phyloP scores from a whole-genome alignment of 2,888 invertebrate genomes.

The Diaperis boleti region DNA sequence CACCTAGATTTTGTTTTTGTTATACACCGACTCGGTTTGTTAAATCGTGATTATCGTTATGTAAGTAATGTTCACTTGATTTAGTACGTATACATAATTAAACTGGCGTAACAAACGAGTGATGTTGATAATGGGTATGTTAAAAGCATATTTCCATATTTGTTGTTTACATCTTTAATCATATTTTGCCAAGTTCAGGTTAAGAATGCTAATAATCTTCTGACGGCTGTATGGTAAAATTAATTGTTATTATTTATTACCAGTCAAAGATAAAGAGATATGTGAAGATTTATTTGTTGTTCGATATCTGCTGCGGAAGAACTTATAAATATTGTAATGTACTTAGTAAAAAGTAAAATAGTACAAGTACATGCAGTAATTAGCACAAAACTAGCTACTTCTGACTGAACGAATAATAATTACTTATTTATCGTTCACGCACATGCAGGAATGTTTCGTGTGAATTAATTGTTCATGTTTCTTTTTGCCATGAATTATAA shows the following conservation, averaged over 20 bases:
- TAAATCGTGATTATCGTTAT: background rate
- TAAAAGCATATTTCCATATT: constrained; percentile 22
- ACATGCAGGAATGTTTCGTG: background rate
- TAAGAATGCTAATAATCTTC: background rate
- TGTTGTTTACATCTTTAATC: constrained; percentile 26
- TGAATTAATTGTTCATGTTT: background rate
- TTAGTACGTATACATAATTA: constrained; percentile 16
- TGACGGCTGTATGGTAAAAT: constrained; percentile 5
- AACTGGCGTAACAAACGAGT: constrained; percentile 21
- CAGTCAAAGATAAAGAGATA: constrained; percentile 10
- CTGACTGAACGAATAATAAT: too few relatives aligned
- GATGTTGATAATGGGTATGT: constrained; percentile 16
- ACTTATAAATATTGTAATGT: background rate
- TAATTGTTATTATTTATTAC: constrained; percentile 28
- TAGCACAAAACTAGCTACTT: background rate
- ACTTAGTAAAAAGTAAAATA: background rate
- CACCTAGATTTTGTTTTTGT: background rate
- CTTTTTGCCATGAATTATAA: background rate
- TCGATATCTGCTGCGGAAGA: constrained; percentile 24
- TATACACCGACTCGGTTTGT: background rate
- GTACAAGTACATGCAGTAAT: background rate
- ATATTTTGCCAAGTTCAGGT: constrained; percentile 18
- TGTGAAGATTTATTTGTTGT: constrained; percentile 21
- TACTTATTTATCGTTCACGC: background rate
- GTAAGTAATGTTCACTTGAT: background rate